phyloP scores from a whole-genome alignment of 2,113 vertebrate species.

The Nansenia antarctica region DNA sequence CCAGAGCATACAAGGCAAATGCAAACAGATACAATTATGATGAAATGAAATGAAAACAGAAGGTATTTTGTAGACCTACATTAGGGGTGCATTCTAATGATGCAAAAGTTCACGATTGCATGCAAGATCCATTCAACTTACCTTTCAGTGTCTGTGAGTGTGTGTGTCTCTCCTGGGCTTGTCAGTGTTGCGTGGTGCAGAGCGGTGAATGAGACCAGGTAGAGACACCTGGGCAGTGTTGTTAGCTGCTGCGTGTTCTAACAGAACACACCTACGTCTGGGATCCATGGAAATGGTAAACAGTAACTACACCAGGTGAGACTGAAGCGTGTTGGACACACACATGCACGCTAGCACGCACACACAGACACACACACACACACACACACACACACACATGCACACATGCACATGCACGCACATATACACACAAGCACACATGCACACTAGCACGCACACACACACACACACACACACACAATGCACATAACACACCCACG shows the following conservation, averaged over 20 bases:
- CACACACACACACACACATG: neutral
- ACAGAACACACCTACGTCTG: neutral
- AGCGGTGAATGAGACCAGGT: neutral
- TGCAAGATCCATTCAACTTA: neutral
- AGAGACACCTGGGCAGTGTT: neutral
- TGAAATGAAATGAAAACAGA: neutral
- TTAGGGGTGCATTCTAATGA: too few relatives aligned
- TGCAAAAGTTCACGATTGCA: too few relatives aligned
- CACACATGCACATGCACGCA: neutral
- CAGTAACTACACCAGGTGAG: constrained; percentile 17
- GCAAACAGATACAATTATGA: neutral
- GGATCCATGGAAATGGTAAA: constrained; percentile 34
- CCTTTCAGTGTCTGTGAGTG: neutral
- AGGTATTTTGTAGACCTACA: too few relatives aligned
- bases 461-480: too few relatives aligned
- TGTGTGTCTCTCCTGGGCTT: neutral
- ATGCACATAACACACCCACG: too few relatives aligned
- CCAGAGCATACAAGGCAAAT: neutral
- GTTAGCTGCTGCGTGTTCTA: constrained; percentile 3
- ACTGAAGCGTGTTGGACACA: neutral
- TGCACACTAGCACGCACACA: neutral
- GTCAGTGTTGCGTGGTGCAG: neutral
- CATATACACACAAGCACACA: neutral
- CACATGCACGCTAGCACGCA: neutral
- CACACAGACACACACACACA: neutral